Conservation (phyloP, 92 coral and sea anemone genomes). For the Epizoanthus rinbou region DNA sequence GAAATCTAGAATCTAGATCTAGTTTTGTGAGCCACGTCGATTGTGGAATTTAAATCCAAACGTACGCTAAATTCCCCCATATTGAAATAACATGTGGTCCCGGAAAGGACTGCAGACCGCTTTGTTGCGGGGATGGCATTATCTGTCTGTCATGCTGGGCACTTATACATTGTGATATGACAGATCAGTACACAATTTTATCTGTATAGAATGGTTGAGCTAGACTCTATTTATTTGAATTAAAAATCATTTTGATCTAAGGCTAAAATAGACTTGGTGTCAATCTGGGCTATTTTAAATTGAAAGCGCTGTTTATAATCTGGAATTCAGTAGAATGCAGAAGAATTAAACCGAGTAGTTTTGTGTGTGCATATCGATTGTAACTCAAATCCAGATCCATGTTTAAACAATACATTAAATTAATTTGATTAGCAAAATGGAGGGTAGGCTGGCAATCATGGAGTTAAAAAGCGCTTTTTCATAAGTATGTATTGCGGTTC, state of each 20-base stretch:
- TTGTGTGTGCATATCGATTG: constrained; percentile 13
- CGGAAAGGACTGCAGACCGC: constrained; percentile 20
- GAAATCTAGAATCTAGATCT: neutral
- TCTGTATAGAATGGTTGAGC: constrained; percentile 17
- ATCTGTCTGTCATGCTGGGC: constrained; percentile 19
- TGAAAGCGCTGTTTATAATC: constrained; percentile 16
- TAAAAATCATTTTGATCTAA: constrained; percentile 14
- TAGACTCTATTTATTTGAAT: constrained; percentile 15
- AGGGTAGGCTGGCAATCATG: neutral
- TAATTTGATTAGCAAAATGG: neutral
- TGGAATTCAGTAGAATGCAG: constrained; percentile 17
- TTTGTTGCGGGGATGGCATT: constrained; percentile 19
- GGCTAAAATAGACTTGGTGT: constrained; percentile 17
- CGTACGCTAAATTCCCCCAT: neutral
- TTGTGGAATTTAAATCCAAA: neutral
- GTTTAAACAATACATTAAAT: neutral
- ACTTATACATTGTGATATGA: constrained; percentile 12
- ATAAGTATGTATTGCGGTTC: neutral
- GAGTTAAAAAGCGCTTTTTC: neutral
- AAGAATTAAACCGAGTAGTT: constrained; percentile 16
- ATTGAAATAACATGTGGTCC: constrained; percentile 16
- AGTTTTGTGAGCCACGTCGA: neutral
- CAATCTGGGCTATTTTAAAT: too few relatives aligned
- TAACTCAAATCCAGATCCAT: neutral
- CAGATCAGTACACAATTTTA: constrained; percentile 16